Percentiles rank a stretch among this genome's conserved stretches.
These are phyloP conservation scores for Hydrophis major DNA, from an alignment of 2,797 vertebrate genomes.

Conservation along the genomic window DNA sequence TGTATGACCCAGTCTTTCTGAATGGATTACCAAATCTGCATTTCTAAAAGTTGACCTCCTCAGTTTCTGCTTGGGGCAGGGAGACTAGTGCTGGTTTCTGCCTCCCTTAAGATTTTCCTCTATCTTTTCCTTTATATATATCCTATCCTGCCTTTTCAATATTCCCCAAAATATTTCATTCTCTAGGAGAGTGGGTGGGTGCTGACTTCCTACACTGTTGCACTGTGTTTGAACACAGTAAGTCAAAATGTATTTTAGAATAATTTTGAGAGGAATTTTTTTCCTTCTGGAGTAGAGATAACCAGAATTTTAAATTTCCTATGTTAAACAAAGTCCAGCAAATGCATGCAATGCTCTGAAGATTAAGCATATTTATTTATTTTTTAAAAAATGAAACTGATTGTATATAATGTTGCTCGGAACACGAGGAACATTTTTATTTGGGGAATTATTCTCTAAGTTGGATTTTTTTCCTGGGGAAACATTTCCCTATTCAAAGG, in stretches of 20 bases:
- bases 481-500: slow-evolving; percentile 20
- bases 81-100: no score
- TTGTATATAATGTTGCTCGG: not conserved
- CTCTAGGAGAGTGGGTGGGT: no score
- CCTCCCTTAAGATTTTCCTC: no score
- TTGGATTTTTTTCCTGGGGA: slow-evolving; percentile 17
- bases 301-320: not conserved
- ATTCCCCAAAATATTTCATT: no score
- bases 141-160: no score
- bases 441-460: not conserved
- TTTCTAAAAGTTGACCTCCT: no score
- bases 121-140: no score
- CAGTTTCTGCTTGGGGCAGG: no score
- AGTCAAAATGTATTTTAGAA: not conserved
- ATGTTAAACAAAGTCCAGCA: not conserved
- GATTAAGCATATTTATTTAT: not conserved
- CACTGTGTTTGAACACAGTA: not conserved
- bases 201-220: no score
- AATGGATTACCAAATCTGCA: no score
- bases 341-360: not conserved
- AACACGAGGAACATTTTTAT: not conserved
- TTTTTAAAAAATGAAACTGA: not conserved
- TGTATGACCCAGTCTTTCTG: no score
- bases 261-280: slow-evolving; percentile 6
- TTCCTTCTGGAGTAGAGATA: slow-evolving; percentile 13